Evolutionary conservation across 2,888 invertebrate species (phyloP).

Genomic region (Leucozona laternaria): DNA sequence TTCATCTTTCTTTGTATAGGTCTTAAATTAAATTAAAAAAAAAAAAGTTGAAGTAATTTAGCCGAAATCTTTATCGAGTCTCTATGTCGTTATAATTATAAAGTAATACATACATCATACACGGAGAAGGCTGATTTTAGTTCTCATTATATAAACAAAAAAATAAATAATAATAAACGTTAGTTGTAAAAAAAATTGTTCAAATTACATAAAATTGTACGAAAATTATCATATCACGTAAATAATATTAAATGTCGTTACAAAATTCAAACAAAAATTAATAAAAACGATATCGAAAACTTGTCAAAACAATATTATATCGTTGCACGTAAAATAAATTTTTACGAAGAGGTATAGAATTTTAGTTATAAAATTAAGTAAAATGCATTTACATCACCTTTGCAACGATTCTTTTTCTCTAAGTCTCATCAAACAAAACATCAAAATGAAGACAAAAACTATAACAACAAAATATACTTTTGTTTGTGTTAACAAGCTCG

Average conservation of each 20-base stretch:
- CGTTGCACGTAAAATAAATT: conserved; percentile 45
- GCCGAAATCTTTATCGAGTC: conserved; percentile 71
- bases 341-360: conserved; percentile 43
- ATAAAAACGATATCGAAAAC: conserved; percentile 14
- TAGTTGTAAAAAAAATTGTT: conserved; percentile 69
- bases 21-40: conserved; percentile 30
- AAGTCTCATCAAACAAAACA: conserved; percentile 57
- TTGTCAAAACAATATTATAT: conserved; percentile 14
- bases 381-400: conserved; percentile 65
- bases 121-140: conserved; percentile 75
- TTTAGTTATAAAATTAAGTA: conserved; percentile 26
- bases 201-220: conserved; percentile 43
- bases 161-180: conserved; percentile 40
- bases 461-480: conserved; percentile 45
- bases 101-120: conserved; percentile 64
- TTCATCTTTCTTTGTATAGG: conserved; percentile 61
- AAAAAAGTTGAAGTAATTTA: conserved; percentile 34
- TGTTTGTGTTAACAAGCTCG: conserved; percentile 60
- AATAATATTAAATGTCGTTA: conserved; percentile 61
- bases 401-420: conserved; percentile 48
- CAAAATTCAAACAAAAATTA: conserved; percentile 26
- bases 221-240: conserved; percentile 71
- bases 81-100: conserved; percentile 72
- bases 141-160: conserved; percentile 64
- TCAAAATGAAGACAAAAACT: conserved; percentile 54